Base-by-base conservation (phyloP, 2,888 invertebrate genomes). In the Rhogogaster chlorosoma region DNA sequence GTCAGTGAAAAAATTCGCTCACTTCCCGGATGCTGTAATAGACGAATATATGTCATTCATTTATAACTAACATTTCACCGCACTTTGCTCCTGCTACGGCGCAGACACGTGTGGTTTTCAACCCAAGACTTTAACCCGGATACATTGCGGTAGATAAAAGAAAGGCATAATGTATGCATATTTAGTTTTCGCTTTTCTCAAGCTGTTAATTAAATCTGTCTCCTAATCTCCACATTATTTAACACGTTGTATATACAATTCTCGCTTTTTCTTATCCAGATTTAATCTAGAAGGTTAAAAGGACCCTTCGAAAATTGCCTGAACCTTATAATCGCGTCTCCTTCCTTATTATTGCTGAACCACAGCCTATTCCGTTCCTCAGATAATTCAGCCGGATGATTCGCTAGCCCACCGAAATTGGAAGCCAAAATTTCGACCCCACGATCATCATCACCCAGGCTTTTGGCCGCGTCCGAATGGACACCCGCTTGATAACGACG, bases 61-160 rank as follows among this genome's bases (percentile, higher is more conserved):
- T 32, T 32, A n/a, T n/a, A 4, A 18, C 32, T 10, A 32, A 9
- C 32, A 67, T 67, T 29, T 67, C 15, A 6, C 12, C 32, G 1
- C 67, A 67, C 5, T 5, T 32, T 67, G 15, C 3, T 64, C 9
- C 12, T 22, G 12, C 67, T 5, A 2, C 67, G 3, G 5, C 12
- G 18, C 1, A 12, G 32, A 18, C 67, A 67, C 67, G 29, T 67
- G 5, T 26, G 67, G 32, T 32, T 29, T 29, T 26, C 5, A 67
- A 67, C 15, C 18, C 32, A 12, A 32, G 32, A 32, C 67, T 32
- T 26, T 32, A 32, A 32, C 67, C 67, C 67, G 67, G 67, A 32
- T 32, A 32, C 67, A 32, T 67, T 32, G 67, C 67, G 67, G 67
- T 67, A 32, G 67, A 67, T 67, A 67, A 67, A 67, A 29, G 67